Percentiles rank a stretch among this genome's conserved stretches.
These are phyloP conservation scores for Lindbergichthys nudifrons DNA, from an alignment of 2,797 vertebrate species.

Conservation along the genomic window DNA sequence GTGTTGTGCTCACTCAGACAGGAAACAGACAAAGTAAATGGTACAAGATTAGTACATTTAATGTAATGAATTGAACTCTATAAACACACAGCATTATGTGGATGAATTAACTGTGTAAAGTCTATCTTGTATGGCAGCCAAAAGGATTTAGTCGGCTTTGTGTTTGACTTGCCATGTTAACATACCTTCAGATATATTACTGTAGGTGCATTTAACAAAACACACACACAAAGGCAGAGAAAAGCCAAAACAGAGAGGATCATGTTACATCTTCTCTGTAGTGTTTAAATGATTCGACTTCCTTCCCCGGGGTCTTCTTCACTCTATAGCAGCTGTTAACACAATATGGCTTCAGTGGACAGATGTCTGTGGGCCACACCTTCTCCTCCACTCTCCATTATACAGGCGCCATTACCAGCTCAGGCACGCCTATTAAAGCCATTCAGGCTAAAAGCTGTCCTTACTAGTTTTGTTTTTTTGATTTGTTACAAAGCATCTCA, in stretches of 20 bases:
- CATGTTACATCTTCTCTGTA: constrained; percentile 64
- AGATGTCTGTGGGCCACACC: constrained; percentile 79
- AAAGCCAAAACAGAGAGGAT: constrained; percentile 43
- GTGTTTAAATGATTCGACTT: constrained; percentile 66
- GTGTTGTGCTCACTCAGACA: not conserved
- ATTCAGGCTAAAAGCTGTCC: constrained; percentile 52
- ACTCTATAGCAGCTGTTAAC: constrained; percentile 77
- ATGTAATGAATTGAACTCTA: not conserved
- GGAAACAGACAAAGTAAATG: not conserved
- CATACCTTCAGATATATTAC: constrained; percentile 49
- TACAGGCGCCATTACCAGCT: constrained; percentile 47
- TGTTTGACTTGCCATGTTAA: constrained; percentile 47
- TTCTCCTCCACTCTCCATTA: constrained; percentile 65
- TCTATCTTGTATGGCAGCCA: not conserved
- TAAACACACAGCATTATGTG: not conserved
- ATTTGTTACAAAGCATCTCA: constrained; percentile 37
- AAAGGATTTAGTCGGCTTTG: constrained; percentile 33
- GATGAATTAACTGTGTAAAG: constrained; percentile 3
- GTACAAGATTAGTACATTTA: constrained; percentile 7
- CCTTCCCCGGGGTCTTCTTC: constrained; percentile 57
- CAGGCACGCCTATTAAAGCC: constrained; percentile 62
- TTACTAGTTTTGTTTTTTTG: not conserved
- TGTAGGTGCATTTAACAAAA: constrained; percentile 41
- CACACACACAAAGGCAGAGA: constrained; percentile 31
- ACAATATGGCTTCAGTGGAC: constrained; percentile 76